Percentiles rank a stretch among this genome's conserved stretches.
Evolutionary conservation across 2,888 invertebrate genomes (phyloP).

Genomic region (Laothoe populi): DNA sequence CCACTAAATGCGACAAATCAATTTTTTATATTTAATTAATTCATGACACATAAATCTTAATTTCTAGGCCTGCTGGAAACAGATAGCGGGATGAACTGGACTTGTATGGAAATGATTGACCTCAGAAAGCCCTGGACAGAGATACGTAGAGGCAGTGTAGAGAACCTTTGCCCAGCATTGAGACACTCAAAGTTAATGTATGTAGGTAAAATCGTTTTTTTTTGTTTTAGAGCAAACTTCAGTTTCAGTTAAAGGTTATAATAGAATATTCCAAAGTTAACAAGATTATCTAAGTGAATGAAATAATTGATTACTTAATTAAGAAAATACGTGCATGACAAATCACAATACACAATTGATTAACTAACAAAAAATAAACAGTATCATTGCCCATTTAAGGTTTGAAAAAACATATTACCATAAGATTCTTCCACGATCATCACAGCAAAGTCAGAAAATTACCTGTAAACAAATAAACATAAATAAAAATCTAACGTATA

Average conservation of each 20-base stretch:
- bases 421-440: neutral
- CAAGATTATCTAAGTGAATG: neutral
- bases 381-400: neutral
- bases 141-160: too few relatives aligned
- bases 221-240: too few relatives aligned
- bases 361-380: neutral
- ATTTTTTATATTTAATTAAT: too few relatives aligned
- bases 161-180: too few relatives aligned
- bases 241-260: neutral
- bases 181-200: too few relatives aligned
- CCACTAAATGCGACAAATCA: too few relatives aligned
- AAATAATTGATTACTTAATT: slow-evolving; percentile 16
- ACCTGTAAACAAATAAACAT: neutral
- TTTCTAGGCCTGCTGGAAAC: too few relatives aligned
- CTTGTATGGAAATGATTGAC: too few relatives aligned
- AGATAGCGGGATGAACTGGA: too few relatives aligned
- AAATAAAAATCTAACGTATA: neutral
- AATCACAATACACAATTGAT: neutral
- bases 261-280: neutral
- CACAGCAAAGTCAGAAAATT: neutral
- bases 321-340: slow-evolving; percentile 2
- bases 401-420: neutral
- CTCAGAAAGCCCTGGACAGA: too few relatives aligned
- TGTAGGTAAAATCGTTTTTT: too few relatives aligned
- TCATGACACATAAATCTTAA: too few relatives aligned